phyloP scores from a whole-genome alignment of 1,140 invertebrate species.

The Drosophila orosa region DNA sequence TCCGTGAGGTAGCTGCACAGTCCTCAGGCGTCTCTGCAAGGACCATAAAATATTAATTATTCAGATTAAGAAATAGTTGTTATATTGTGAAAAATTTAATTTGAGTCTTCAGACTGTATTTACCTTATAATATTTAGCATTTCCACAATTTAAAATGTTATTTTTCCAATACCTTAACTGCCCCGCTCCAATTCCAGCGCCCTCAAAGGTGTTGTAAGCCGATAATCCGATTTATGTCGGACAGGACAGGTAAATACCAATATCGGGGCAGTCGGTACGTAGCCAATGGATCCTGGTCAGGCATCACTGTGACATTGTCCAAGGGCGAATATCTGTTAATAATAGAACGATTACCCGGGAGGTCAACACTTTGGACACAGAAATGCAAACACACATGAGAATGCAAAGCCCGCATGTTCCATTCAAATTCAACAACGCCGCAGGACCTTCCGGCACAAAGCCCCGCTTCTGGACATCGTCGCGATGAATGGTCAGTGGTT shows the following conservation, averaged over 20 bases:
- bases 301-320: slow-evolving; percentile 69
- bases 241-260: slow-evolving; percentile 69
- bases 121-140: background rate
- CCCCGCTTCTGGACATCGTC: slow-evolving; percentile 6
- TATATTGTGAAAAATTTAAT: background rate
- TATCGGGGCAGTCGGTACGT: slow-evolving; percentile 10
- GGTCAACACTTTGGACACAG: slow-evolving; percentile 74
- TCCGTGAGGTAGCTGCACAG: background rate
- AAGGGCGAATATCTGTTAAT: slow-evolving; percentile 66
- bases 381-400: slow-evolving; percentile 16
- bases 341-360: slow-evolving; percentile 76
- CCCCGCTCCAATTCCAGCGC: slow-evolving; percentile 20
- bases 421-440: slow-evolving; percentile 71
- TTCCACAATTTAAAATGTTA: background rate
- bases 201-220: slow-evolving; percentile 45
- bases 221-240: slow-evolving; percentile 52
- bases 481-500: slow-evolving; percentile 32
- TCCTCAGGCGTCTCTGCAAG: background rate
- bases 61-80: too few species aligned
- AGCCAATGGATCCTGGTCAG: slow-evolving; percentile 32
- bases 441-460: slow-evolving; percentile 56
- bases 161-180: slow-evolving; percentile 6
- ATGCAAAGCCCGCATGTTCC: slow-evolving; percentile 46
- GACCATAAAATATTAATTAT: background rate
- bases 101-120: background rate